Conservation (phyloP, 23 tunicate species). For the Botrylloides violaceus region DNA sequence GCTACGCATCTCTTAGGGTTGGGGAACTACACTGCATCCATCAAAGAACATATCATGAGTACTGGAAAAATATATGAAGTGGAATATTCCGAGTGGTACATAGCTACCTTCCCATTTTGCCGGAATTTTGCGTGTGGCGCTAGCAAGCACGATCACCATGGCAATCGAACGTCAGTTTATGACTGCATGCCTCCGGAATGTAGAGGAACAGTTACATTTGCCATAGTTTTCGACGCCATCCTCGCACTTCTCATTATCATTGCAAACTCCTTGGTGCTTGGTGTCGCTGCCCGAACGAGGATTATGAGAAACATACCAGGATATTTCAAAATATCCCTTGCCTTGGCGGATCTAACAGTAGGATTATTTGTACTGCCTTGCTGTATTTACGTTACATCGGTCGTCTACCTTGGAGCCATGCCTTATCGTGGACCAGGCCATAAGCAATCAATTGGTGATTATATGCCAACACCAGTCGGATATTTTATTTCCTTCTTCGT, state of each 20-base stretch:
- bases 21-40: neutral
- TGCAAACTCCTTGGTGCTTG: constrained; percentile 50
- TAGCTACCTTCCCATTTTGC: constrained; percentile 55
- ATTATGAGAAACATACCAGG: constrained; percentile 85
- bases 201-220: constrained; percentile 27
- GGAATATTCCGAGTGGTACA: constrained; percentile 53
- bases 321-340: constrained; percentile 86
- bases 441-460: constrained; percentile 33
- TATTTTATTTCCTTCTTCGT: constrained; percentile 61
- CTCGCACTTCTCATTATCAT: constrained; percentile 38
- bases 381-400: constrained; percentile 43
- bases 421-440: constrained; percentile 58
- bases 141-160: constrained; percentile 14
- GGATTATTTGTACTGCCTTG: constrained; percentile 72
- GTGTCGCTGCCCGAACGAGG: constrained; percentile 39
- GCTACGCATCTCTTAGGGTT: neutral
- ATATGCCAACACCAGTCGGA: constrained; percentile 26
- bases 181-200: constrained; percentile 44
- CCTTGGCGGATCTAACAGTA: constrained; percentile 65
- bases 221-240: constrained; percentile 47
- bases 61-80: neutral
- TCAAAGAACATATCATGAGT: neutral
- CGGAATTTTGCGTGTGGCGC: constrained; percentile 49
- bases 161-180: constrained; percentile 23
- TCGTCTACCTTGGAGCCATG: constrained; percentile 35